These are phyloP conservation scores for Phoxinus phoxinus DNA, from an alignment of 2,113 vertebrate genomes.

Conservation along the genomic window DNA sequence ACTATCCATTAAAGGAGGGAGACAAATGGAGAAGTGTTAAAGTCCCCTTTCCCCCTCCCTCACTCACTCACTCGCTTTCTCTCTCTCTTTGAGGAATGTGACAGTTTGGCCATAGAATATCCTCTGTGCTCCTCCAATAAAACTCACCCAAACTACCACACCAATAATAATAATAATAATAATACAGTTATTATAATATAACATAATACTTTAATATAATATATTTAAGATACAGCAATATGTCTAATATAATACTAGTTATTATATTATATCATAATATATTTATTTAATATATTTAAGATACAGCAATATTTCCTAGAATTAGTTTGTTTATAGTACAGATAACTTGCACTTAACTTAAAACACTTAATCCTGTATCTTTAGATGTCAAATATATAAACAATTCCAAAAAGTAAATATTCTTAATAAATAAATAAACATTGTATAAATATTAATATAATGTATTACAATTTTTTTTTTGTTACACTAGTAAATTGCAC, in stretches of 20 bases:
- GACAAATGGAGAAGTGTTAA: conserved; percentile 70
- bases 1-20: conserved; percentile 53
- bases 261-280: neutral
- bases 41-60: conserved; percentile 57
- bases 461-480: neutral
- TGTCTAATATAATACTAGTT: too few relatives aligned
- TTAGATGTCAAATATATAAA: neutral
- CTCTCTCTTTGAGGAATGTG: conserved; percentile 71
- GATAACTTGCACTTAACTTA: neutral
- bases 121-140: conserved; percentile 36
- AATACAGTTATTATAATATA: neutral
- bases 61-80: conserved; percentile 40
- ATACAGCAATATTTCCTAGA: neutral
- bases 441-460: too few relatives aligned
- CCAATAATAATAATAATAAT: neutral
- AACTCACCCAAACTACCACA: neutral
- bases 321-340: neutral
- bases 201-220: too few relatives aligned
- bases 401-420: neutral
- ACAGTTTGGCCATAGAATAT: conserved; percentile 65
- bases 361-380: neutral
- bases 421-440: neutral
- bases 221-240: neutral
- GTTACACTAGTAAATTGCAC: neutral
- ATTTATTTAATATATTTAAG: neutral